Evolutionary conservation across 1,140 invertebrate species (phyloP).

Genomic region (Achatina immaculata): DNA sequence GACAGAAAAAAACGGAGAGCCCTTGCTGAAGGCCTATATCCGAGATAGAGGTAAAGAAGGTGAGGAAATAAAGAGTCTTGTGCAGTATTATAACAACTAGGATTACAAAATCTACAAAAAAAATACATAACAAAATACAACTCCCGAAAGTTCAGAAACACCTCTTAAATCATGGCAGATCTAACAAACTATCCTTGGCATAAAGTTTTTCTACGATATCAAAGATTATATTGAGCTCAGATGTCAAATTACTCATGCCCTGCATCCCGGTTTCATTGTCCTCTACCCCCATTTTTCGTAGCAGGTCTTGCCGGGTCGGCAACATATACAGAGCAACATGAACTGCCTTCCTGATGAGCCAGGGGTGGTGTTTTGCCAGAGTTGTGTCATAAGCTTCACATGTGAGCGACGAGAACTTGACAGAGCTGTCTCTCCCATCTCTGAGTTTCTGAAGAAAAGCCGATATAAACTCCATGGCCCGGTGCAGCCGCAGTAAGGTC

Average conservation of each 20-base stretch:
- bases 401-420: conserved; percentile 82
- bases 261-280: conserved; percentile 41
- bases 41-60: too few relatives aligned
- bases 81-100: too few relatives aligned
- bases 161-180: conserved; percentile 46
- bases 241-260: conserved; percentile 33
- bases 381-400: conserved; percentile 86
- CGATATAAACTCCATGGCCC: conserved; percentile 92
- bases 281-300: conserved; percentile 49
- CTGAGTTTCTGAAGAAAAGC: conserved; percentile 83
- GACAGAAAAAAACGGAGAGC: too few relatives aligned
- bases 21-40: too few relatives aligned
- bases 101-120: too few relatives aligned
- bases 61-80: too few relatives aligned
- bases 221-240: conserved; percentile 38
- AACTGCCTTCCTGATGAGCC: conserved; percentile 78
- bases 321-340: conserved; percentile 88
- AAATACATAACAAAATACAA: too few relatives aligned
- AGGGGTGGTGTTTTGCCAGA: conserved; percentile 88
- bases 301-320: conserved; percentile 75
- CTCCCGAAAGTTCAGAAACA: too few relatives aligned
- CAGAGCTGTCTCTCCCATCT: conserved; percentile 76
- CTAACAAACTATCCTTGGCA: conserved; percentile 37
- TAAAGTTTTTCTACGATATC: conserved; percentile 43
- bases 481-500: conserved; percentile 88